These are phyloP conservation scores for Gymnocheta viridis DNA, from an alignment of 2,888 invertebrate genomes.

Conservation along the genomic window DNA sequence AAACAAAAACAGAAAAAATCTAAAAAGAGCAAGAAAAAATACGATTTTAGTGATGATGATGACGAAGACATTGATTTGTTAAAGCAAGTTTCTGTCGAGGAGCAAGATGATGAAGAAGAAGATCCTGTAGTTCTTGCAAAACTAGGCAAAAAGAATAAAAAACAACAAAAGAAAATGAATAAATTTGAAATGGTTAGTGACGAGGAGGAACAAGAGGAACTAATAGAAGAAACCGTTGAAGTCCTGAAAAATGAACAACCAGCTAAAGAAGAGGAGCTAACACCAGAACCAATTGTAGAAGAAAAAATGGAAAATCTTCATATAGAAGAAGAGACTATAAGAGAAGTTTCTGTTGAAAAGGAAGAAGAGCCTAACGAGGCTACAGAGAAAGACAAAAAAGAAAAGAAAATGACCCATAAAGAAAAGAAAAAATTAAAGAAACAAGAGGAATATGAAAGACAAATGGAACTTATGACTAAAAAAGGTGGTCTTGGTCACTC, in stretches of 20 bases:
- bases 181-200: conserved; percentile 73
- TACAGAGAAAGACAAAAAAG: conserved; percentile 76
- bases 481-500: conserved; percentile 95
- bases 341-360: conserved; percentile 7
- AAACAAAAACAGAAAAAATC: conserved; percentile 75
- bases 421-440: conserved; percentile 96
- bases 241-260: conserved; percentile 12
- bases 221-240: conserved; percentile 74
- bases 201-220: conserved; percentile 75
- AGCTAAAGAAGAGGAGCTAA: conserved; percentile 11
- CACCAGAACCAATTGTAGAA: conserved; percentile 71
- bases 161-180: conserved; percentile 75
- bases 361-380: conserved; percentile 32
- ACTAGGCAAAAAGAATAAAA: conserved; percentile 79
- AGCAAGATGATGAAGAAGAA: conserved; percentile 76
- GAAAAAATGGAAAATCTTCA: conserved; percentile 76
- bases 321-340: conserved; percentile 23
- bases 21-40: conserved; percentile 77
- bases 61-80: conserved; percentile 73
- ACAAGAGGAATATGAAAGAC: conserved; percentile 93
- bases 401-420: conserved; percentile 93
- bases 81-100: conserved; percentile 71
- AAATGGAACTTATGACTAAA: conserved; percentile 91
- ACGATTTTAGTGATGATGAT: conserved; percentile 78
- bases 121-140: conserved; percentile 69